A percentile compares a stretch with the other conserved stretches of the same genome.
phyloP scores from a whole-genome alignment of 2,797 vertebrate genomes.

The Bucorvus abyssinicus region DNA sequence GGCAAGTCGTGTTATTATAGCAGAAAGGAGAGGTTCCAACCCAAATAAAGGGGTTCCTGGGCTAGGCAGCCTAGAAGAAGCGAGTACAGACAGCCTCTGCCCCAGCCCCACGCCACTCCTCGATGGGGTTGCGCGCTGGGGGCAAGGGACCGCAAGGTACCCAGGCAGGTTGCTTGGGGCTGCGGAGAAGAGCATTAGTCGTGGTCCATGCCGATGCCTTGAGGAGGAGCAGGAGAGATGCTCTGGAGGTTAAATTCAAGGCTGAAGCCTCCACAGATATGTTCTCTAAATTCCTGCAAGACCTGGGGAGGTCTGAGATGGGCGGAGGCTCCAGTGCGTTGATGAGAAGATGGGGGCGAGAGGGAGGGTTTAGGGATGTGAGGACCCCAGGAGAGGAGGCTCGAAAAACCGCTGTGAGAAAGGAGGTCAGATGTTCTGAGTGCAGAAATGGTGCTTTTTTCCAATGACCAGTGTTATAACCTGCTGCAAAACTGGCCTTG shows the following conservation, averaged over 20 bases:
- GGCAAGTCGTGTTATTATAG: not conserved
- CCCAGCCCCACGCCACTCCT: not conserved
- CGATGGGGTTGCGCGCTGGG: fast-evolving
- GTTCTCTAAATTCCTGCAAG: not conserved
- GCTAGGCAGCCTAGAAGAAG: not conserved
- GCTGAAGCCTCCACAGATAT: not conserved
- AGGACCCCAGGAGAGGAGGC: not conserved
- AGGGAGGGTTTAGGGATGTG: not conserved
- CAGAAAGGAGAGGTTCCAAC: not conserved
- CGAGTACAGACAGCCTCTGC: not conserved
- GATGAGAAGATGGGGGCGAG: not conserved
- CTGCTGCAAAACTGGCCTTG: not conserved
- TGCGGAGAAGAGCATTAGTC: not conserved
- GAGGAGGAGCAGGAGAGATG: not conserved
- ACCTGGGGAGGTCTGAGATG: not conserved
- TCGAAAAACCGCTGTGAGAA: not conserved
- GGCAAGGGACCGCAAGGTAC: not conserved
- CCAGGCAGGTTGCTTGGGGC: not conserved
- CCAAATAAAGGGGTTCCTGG: not conserved
- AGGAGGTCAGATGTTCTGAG: not conserved
- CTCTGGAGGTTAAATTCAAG: not conserved
- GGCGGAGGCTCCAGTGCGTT: fast-evolving
- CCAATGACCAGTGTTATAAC: not conserved
- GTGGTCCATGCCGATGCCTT: fast-evolving
- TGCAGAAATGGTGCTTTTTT: not conserved